Evolutionary conservation across 2,888 invertebrate species (phyloP).

Genomic region (Eilema griseolum): DNA sequence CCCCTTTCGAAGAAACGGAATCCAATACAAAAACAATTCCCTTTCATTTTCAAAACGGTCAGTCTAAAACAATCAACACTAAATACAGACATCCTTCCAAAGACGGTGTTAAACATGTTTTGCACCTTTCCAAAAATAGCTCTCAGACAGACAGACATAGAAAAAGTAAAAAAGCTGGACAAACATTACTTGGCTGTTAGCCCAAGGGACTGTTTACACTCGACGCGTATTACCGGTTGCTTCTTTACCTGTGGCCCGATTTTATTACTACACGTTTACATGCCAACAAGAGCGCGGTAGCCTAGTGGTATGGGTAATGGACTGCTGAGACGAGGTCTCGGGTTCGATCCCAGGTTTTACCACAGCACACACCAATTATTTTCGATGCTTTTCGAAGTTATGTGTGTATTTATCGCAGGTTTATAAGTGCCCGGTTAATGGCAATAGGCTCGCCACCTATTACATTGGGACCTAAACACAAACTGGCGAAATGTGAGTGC

Average conservation of each 20-base stretch:
- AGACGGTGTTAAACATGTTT: conserved; percentile 56
- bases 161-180: conserved; percentile 61
- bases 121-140: conserved; percentile 57
- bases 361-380: too few species aligned
- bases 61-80: conserved; percentile 20
- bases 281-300: too few species aligned
- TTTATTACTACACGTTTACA: neutral
- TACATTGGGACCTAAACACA: too few species aligned
- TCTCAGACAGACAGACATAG: conserved; percentile 54
- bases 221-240: conserved; percentile 14
- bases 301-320: too few species aligned
- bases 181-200: conserved; percentile 54
- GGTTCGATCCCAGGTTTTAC: too few species aligned
- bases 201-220: conserved; percentile 62
- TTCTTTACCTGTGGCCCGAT: conserved; percentile 15
- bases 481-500: too few species aligned
- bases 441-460: too few species aligned
- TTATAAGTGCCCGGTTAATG: too few species aligned
- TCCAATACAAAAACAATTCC: neutral
- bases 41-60: neutral
- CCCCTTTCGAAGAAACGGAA: neutral
- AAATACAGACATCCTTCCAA: conserved; percentile 26
- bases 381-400: too few species aligned
- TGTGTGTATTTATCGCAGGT: too few species aligned
- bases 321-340: too few species aligned